phyloP scores from a whole-genome alignment of 2,797 vertebrate genomes.

The Bradypodion ventrale region DNA sequence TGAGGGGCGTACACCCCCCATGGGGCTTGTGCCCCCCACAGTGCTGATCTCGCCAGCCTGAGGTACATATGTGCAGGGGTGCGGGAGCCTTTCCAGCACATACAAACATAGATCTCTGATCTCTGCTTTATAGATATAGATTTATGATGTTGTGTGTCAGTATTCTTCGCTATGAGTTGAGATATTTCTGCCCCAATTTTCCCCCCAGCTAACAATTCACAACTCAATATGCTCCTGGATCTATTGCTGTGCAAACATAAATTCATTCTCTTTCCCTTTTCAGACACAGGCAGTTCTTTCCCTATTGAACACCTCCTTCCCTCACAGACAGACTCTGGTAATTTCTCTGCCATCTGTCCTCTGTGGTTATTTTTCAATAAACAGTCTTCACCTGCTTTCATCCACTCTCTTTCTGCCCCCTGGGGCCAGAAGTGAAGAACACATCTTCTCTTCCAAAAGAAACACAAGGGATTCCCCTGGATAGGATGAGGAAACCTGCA shows the following conservation, averaged over 20 bases:
- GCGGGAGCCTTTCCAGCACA: no score
- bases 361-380: background rate
- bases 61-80: no score
- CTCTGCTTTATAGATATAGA: no score
- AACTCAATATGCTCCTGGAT: background rate
- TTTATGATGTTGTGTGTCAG: background rate
- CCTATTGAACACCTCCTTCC: background rate
- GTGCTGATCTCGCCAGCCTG: no score
- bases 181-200: background rate
- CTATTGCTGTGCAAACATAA: background rate
- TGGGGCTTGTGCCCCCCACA: no score
- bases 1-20: no score
- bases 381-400: background rate
- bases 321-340: background rate
- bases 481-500: background rate
- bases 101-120: no score
- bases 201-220: background rate
- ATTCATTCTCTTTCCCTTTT: slow-evolving; percentile 41
- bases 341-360: slow-evolving; percentile 17
- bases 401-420: background rate
- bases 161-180: background rate
- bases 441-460: background rate
- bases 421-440: background rate
- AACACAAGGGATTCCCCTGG: background rate
- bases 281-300: background rate